Evolutionary conservation across 2,888 invertebrate genomes (phyloP).

Genomic region (Tenthredo amoena): DNA sequence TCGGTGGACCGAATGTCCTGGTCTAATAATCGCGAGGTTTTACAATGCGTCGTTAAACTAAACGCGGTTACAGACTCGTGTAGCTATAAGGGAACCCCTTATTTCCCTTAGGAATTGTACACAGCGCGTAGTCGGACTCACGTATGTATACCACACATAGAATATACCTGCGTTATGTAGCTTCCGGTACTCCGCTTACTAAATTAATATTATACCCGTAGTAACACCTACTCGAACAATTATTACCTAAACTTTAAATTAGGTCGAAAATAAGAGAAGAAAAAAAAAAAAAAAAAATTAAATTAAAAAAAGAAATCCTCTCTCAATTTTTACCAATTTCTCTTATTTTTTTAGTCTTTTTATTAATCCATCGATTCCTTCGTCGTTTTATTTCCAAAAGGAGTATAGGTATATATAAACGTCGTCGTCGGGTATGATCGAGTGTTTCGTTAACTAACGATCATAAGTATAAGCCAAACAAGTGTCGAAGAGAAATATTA

Average conservation of each 20-base stretch:
- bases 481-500: conserved; percentile 8
- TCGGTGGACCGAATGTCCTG: conserved; percentile 28
- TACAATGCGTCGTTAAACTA: conserved; percentile 53
- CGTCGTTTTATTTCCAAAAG: background rate
- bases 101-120: conserved; percentile 49
- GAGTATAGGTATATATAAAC: background rate
- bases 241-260: background rate
- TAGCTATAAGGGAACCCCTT: conserved; percentile 29
- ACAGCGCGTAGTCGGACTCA: background rate
- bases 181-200: background rate
- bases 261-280: background rate
- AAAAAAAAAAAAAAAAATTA: too few species aligned
- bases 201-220: background rate
- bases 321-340: background rate
- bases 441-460: background rate
- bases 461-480: conserved; percentile 18
- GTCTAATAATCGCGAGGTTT: conserved; percentile 54
- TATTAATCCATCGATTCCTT: background rate
- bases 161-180: background rate
- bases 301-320: too few species aligned
- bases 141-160: background rate
- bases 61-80: conserved; percentile 36
- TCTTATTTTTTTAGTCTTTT: background rate
- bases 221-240: background rate
- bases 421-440: background rate